phyloP scores from a whole-genome alignment of 2,888 invertebrate species.

The Tineola bisselliella region DNA sequence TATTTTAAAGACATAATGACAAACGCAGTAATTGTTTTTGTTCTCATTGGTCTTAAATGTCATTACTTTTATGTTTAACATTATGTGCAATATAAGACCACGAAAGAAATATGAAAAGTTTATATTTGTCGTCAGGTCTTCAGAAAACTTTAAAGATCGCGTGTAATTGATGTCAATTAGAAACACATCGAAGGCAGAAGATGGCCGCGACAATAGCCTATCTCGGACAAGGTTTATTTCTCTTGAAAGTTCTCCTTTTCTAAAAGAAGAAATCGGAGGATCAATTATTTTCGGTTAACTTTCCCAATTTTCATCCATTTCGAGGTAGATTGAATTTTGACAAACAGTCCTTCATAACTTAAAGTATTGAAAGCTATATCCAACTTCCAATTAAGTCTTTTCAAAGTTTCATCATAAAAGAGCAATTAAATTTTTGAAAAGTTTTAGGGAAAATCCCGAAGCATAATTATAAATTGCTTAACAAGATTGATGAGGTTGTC shows the following conservation, averaged over 20 bases:
- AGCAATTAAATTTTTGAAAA: not conserved
- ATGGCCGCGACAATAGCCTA: slow-evolving; percentile 36
- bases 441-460: not conserved
- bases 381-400: not conserved
- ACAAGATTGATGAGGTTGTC: not conserved
- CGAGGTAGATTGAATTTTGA: slow-evolving; percentile 1
- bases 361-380: not conserved
- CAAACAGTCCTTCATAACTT: slow-evolving; percentile 1
- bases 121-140: no score
- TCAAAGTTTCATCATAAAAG: not conserved
- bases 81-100: no score
- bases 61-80: no score
- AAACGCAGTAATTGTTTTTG: no score
- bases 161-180: slow-evolving; percentile 59
- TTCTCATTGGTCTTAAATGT: no score
- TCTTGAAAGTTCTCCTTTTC: not conserved
- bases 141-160: no score
- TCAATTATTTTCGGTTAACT: not conserved
- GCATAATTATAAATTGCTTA: not conserved
- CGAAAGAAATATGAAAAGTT: no score
- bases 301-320: not conserved
- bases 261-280: not conserved
- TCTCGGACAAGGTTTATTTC: slow-evolving; percentile 25
- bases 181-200: slow-evolving; percentile 27
- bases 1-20: not conserved